A percentile compares a stretch with the other conserved stretches of the same genome.
phyloP scores from a whole-genome alignment of 2,888 invertebrate genomes.

The Limnephilus marmoratus region DNA sequence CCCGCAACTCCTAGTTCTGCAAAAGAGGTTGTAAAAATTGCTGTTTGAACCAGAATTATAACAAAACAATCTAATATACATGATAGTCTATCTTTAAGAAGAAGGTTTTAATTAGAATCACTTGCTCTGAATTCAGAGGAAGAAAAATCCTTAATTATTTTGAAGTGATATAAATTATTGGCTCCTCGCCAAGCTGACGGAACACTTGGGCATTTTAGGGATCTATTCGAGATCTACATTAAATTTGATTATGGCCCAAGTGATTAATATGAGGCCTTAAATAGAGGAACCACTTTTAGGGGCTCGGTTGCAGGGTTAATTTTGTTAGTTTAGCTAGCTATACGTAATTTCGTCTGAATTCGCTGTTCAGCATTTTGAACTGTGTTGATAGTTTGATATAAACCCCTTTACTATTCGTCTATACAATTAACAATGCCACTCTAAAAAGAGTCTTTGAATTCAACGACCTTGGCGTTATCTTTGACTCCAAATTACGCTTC shows the following conservation, averaged over 20 bases:
- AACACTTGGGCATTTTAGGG: conserved; percentile 56
- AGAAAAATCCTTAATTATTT: conserved; percentile 39
- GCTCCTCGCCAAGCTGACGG: conserved; percentile 37
- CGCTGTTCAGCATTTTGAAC: neutral
- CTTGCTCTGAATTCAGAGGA: neutral
- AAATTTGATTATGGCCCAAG: conserved; percentile 60
- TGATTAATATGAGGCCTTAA: neutral
- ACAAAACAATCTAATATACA: neutral
- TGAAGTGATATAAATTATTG: conserved; percentile 48
- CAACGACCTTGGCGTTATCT: too few relatives aligned
- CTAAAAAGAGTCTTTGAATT: too few relatives aligned
- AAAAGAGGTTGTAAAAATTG: too few relatives aligned
- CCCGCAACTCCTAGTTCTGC: too few relatives aligned
- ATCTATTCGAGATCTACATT: conserved; percentile 47
- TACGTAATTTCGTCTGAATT: neutral
- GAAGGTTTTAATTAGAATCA: conserved; percentile 8
- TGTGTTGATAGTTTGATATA: too few relatives aligned
- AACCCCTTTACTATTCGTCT: too few relatives aligned
- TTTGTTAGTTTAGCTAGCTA: neutral
- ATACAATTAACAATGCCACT: too few relatives aligned
- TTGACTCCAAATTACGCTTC: too few relatives aligned
- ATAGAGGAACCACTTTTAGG: neutral
- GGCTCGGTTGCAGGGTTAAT: too few relatives aligned
- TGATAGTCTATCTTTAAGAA: neutral
- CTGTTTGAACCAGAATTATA: too few relatives aligned